Percentiles rank a stretch among this genome's conserved stretches.
These are phyloP conservation scores for Lathamus discolor DNA, from an alignment of 2,113 vertebrate genomes.

Conservation along the genomic window DNA sequence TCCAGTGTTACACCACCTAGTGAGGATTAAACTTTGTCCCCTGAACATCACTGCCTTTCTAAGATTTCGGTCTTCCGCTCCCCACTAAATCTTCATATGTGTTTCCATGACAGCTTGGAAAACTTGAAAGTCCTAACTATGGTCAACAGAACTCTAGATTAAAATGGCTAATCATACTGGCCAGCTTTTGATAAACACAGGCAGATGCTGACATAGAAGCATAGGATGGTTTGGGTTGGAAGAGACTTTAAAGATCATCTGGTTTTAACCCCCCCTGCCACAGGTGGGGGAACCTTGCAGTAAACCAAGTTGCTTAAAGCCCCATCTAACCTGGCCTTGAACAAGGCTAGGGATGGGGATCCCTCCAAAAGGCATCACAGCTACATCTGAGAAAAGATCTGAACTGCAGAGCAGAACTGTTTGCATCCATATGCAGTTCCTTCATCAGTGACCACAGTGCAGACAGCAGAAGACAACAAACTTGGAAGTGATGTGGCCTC, in stretches of 20 bases:
- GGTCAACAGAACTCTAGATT: not conserved
- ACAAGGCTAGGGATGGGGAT: not conserved
- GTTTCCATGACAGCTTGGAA: not conserved
- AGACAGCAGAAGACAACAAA: not conserved
- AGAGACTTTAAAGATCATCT: not conserved
- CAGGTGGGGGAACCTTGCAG: not conserved
- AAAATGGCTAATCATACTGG: not conserved
- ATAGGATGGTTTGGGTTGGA: not conserved
- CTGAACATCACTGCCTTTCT: not conserved
- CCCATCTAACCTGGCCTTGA: not conserved
- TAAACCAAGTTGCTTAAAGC: not conserved
- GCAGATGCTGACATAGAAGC: not conserved
- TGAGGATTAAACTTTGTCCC: conserved; percentile 25
- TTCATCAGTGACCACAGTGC: not conserved
- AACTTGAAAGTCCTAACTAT: not conserved
- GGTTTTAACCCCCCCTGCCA: not conserved
- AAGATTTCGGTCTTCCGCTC: not conserved
- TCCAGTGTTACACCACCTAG: not conserved
- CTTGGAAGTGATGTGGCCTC: not conserved
- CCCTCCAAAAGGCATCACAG: not conserved
- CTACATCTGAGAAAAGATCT: not conserved
- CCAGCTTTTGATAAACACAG: not conserved
- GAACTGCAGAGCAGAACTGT: not conserved
- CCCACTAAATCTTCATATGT: not conserved
- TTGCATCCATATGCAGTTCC: not conserved